Evolutionary conservation across 2,797 vertebrate genomes (phyloP).

Genomic region (Chaetodon trifasciatus): DNA sequence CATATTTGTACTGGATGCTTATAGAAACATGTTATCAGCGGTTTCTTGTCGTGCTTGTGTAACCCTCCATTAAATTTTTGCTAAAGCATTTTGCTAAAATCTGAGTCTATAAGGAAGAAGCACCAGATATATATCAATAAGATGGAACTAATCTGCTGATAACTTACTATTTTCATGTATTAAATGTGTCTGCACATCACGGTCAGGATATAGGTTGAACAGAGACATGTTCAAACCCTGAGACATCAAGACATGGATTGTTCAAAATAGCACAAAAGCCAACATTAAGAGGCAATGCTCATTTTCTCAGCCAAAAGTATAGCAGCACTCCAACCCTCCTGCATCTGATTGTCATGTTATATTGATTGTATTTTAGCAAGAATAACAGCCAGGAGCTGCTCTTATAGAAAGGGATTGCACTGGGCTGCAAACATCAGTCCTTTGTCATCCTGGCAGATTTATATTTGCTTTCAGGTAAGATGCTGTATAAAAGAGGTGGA

Average conservation of each 20-base stretch:
- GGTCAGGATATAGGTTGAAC: not conserved
- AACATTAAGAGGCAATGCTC: not conserved
- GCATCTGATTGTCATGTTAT: not conserved
- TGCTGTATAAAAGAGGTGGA: slow-evolving; percentile 33
- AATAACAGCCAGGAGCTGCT: not conserved
- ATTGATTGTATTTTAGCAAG: not conserved
- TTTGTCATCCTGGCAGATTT: slow-evolving; percentile 30
- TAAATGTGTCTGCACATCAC: not conserved
- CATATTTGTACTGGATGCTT: not conserved
- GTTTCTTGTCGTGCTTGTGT: not conserved
- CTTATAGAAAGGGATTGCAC: not conserved
- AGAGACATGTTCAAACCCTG: not conserved
- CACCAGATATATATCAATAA: not conserved
- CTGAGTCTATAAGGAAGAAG: not conserved
- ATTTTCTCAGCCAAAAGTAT: not conserved
- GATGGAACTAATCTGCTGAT: too few species aligned
- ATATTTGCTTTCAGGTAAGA: slow-evolving; percentile 33
- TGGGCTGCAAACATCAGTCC: slow-evolving; percentile 5
- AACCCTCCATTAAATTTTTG: not conserved
- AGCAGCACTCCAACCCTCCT: not conserved
- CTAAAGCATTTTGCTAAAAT: not conserved
- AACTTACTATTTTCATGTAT: not conserved
- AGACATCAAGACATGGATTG: not conserved
- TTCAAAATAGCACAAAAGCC: not conserved
- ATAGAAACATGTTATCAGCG: not conserved